Base-by-base conservation (phyloP, 2,113 vertebrate species). In the Cochlearius cochlearius region DNA sequence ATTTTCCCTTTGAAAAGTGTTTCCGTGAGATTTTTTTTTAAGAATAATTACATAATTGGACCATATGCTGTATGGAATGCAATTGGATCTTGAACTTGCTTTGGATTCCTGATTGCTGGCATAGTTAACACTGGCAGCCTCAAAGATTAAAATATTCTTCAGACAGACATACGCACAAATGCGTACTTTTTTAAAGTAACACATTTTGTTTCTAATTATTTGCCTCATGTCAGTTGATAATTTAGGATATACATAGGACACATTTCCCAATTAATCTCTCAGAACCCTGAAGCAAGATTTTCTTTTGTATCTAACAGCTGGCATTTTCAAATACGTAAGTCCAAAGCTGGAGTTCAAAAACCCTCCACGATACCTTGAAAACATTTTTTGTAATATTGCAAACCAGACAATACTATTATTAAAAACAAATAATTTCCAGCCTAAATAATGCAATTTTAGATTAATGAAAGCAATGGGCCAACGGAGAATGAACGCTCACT, bases 121-220 rank as follows among this genome's bases (percentile, higher is more conserved):
- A 8, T 7, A 45, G 76, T 41, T 71, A 76, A 13, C 45, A 2
- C 17, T 78, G 77, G 56, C 76, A 93, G 66, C 62, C 41, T 81
- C 55, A 1, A n/a, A 36, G 79, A 94, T 26, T 67, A 95, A 89
- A 93, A 87, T 49, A 68, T 68, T 88, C 86, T 41, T 58, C 30
- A 95, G 66, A 67, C 66, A 90, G 60, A 78, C 73, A 82, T 50
- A 63, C 29, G n/a, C 50, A 94, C 38, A 81, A 92, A 95, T 60
- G n/a, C 3, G 3, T 66, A 4, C 59, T 41, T 66, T 82, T 29
- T 75, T 90, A 62, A 81, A 90, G 71, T 47, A 92, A 62, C 71
- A 79, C 53, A 53, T 78, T 94, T 96, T 69, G 63, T 69, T 83
- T 91, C 88, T 92, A 94, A 95, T 94, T 94, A 94, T 95, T 96